Base-by-base conservation (phyloP, 2,113 vertebrate genomes). In the Megaleporinus macrocephalus region DNA sequence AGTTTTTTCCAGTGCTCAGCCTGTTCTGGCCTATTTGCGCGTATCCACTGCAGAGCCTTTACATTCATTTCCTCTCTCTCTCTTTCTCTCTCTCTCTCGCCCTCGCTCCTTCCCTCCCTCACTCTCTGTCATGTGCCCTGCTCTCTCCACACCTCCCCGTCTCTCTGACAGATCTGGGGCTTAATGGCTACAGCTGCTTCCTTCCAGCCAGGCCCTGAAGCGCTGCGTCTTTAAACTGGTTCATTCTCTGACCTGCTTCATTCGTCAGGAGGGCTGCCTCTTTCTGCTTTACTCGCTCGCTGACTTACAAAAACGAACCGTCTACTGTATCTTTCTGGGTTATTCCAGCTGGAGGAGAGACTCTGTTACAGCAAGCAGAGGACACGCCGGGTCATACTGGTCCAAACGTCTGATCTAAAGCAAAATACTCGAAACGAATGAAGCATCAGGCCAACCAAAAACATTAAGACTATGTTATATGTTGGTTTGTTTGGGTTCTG, bases 81-180 rank as follows among this genome's bases (percentile, higher is more conserved):
- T 76, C 69, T 63, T n/a, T n/a, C n/a, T n/a, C n/a, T n/a, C 53
- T 79, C 57, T 61, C 53, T 80, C 53, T 24, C 22, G 53, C 53
- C 69, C 7, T 0, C 16, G 24, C 7, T 82, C 33, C 14, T 20
- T 59, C 11, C 51, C n/a, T n/a, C n/a, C n/a, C n/a, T n/a, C n/a
- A n/a, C 16, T 68, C 13, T 53, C 53, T 44, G 6, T 24, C 4
- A 16, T 55, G 20, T 51, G 65, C 65, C 51, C 15, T 5, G 57
- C 15, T 41, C 14, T 24, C 65, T 18, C n/a, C 30, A 22, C 27
- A 69, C 70, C 55, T 12, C 51, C 20, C 47, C 55, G 11, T 30
- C 30, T 41, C 13, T 80, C 27, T 86, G 87, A 88, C 85, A 88
- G 79, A 86, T 82, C 73, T 84, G 68, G 87, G 73, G 75, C 83